Evolutionary conservation across 1,140 invertebrate species (phyloP), one percentile per base, ranked within the genome.

Genomic region (Drosophila simulans): DNA sequence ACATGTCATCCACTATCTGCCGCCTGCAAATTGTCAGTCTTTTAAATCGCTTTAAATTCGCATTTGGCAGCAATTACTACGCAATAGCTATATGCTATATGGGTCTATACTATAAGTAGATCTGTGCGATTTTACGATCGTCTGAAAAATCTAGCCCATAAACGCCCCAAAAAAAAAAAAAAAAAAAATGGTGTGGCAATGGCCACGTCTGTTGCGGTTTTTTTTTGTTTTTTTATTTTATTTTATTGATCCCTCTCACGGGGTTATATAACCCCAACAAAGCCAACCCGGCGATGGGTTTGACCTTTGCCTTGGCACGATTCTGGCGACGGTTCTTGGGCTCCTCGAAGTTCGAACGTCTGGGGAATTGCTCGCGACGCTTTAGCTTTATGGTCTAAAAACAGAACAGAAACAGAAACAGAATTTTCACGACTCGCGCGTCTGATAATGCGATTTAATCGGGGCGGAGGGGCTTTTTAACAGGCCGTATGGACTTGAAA

Each of bases 221-320:
- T 22, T 20, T 20, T 20, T 1, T 20, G 1, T 20, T 20, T 20
- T 20, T 20, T 22, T 2, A 22, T 22, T 22, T 31, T 8, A 0
- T 31, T 70, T 70, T 70, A 70, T 70, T 70, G 66, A 70, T 57
- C 63, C 63, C 42, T 48, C 48, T 25, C 25, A 20, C 35, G 64
- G 35, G 34, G 51, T 64, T 52, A 64, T 75, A 73, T 57, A 72
- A 65, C 31, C 40, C 42, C 43, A 11, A 8, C n/a, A 10, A 11
- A 13, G 8, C 34, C 37, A 39, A 13, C 37, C 37, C 37, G 13
- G 37, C 37, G 5, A 39, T 39, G 37, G 37, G 48, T 31, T 31
- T 60, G 73, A 77, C 74, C 74, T 77, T 78, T 72, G 62, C 62
- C 77, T 75, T 79, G 60, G 71, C 68, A 80, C 71, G 70, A 52